Percentiles rank a stretch among this genome's conserved stretches.
These are phyloP conservation scores for Forbesichthys agassizii DNA, from an alignment of 2,113 vertebrate genomes.

Conservation along the genomic window DNA sequence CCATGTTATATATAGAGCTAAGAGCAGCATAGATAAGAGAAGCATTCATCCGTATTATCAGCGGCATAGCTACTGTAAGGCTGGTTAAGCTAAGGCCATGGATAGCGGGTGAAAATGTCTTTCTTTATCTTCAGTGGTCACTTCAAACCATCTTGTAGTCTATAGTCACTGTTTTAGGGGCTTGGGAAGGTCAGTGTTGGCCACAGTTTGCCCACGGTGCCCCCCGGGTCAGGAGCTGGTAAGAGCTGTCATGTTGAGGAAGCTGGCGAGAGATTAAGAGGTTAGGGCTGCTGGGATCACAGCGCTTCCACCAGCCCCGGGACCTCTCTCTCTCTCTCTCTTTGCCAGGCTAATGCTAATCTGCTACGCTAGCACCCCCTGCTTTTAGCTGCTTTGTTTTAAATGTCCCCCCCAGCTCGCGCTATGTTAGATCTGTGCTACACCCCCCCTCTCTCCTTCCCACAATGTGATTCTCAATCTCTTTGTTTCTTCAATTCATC, in stretches of 20 bases:
- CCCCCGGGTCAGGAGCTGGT: slow-evolving; percentile 49
- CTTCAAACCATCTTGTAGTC: too few species aligned
- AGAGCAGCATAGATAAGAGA: too few species aligned
- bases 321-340: slow-evolving; percentile 31
- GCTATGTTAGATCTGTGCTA: slow-evolving; percentile 27
- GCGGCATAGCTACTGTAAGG: too few species aligned
- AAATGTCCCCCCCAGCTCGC: slow-evolving; percentile 1
- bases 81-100: slow-evolving; percentile 2
- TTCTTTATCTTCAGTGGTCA: too few species aligned
- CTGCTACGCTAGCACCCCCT: slow-evolving; percentile 16
- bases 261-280: slow-evolving; percentile 64
- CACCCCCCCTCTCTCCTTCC: neutral
- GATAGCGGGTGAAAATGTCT: neutral
- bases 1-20: too few species aligned
- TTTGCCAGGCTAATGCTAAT: slow-evolving; percentile 42
- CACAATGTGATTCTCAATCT: slow-evolving; percentile 13
- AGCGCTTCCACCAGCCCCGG: slow-evolving; percentile 48
- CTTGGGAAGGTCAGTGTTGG: slow-evolving; percentile 34
- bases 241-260: slow-evolving; percentile 55
- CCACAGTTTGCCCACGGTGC: slow-evolving; percentile 21
- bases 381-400: too few species aligned
- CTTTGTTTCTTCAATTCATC: neutral
- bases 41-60: too few species aligned
- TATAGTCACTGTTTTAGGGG: neutral
- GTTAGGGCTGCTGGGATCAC: slow-evolving; percentile 50